Percentiles rank a stretch among this genome's conserved stretches.
Conservation (phyloP, 2,113 vertebrate genomes). For the Guaruba guarouba region DNA sequence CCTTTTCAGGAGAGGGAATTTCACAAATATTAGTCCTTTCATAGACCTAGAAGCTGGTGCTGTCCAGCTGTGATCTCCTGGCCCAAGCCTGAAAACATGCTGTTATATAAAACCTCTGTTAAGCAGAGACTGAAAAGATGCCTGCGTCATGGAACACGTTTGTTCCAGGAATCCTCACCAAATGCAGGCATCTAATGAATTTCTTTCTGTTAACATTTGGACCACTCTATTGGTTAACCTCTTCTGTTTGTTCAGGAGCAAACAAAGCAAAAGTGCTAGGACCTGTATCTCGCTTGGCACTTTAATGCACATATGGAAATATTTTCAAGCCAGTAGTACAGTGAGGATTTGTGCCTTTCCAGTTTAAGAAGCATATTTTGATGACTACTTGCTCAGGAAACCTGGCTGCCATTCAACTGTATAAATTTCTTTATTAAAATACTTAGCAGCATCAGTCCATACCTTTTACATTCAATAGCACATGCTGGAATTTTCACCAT, state of each 20-base stretch:
- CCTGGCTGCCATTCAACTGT: not conserved
- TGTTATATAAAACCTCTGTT: constrained; percentile 26
- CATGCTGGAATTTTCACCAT: not conserved
- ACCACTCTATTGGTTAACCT: not conserved
- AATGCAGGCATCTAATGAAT: not conserved
- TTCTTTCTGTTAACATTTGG: not conserved
- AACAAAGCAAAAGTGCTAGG: not conserved
- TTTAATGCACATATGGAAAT: not conserved
- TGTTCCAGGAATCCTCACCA: constrained; percentile 34
- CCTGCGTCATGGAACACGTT: not conserved
- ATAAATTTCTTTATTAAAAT: not conserved
- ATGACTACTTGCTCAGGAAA: not conserved
- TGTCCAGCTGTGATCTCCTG: constrained; percentile 48
- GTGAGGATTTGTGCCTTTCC: not conserved
- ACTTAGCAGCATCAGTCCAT: not conserved
- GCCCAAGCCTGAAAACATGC: constrained; percentile 1
- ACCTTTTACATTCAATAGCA: not conserved
- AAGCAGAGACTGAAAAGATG: constrained; percentile 18
- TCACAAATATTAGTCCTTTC: constrained; percentile 37
- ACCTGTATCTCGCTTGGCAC: fast-evolving
- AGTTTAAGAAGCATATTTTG: not conserved
- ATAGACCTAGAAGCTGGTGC: constrained; percentile 18
- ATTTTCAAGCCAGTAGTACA: not conserved
- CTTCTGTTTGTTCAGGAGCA: not conserved
- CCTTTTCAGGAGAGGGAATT: constrained; percentile 35